Conservation (phyloP, 2,888 invertebrate species). For the Stenchaetothrips biformis region DNA sequence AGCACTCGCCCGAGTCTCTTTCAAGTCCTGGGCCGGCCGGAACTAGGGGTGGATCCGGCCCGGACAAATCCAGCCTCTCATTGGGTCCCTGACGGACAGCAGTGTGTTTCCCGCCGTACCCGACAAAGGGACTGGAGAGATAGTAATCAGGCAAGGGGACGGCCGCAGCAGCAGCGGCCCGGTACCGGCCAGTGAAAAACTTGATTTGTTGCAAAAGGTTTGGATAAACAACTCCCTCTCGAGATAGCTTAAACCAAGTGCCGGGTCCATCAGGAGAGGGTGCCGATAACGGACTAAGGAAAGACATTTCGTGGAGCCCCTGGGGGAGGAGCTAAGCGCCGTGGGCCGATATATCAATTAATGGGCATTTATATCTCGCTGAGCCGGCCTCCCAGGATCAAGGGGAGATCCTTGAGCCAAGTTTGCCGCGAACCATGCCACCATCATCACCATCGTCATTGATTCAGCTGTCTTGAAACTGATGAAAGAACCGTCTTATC, state of each 20-base stretch:
- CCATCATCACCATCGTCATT: background rate
- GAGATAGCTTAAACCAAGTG: too few species aligned
- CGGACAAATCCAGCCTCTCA: constrained; percentile 4
- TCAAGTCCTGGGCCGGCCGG: constrained; percentile 2
- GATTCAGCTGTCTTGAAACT: background rate
- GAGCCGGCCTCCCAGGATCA: background rate
- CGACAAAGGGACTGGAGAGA: too few species aligned
- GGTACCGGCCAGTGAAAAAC: too few species aligned
- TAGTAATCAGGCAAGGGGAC: too few species aligned
- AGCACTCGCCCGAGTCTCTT: background rate
- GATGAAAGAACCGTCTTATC: too few species aligned
- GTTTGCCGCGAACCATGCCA: too few species aligned
- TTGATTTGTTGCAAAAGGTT: too few species aligned
- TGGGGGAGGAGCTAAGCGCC: background rate
- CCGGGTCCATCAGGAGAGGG: background rate
- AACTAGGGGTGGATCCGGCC: background rate
- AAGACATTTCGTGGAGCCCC: background rate
- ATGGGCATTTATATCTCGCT: constrained; percentile 23
- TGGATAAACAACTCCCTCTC: too few species aligned
- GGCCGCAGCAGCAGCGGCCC: too few species aligned
- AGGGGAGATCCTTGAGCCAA: background rate
- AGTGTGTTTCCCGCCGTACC: background rate
- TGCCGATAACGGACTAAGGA: background rate
- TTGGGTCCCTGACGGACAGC: background rate
- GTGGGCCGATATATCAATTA: constrained; percentile 11